Evolutionary conservation across 2,113 vertebrate species (phyloP).

Genomic region (Plecotus auritus): DNA sequence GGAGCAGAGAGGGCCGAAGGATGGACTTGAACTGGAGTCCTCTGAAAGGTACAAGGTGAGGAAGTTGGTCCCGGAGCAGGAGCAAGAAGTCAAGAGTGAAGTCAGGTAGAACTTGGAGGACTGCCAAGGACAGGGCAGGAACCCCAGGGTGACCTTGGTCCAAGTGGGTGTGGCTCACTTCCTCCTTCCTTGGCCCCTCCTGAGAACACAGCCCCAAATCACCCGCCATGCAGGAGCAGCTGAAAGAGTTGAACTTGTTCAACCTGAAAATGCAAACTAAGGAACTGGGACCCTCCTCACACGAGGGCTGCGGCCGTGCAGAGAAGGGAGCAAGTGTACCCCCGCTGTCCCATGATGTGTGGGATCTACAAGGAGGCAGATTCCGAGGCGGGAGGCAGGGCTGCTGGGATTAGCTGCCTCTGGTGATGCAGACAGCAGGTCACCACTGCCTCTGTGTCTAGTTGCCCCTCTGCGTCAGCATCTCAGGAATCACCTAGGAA

Average conservation of each 20-base stretch:
- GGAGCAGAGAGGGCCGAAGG: background rate
- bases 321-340: no score
- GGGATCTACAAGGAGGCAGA: background rate
- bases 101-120: no score
- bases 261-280: background rate
- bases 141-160: accelerated
- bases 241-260: background rate
- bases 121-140: background rate
- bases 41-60: background rate
- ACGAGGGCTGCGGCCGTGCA: background rate
- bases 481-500: background rate
- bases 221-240: background rate
- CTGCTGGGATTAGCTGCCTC: background rate
- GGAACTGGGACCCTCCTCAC: background rate
- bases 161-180: background rate
- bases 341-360: accelerated
- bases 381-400: background rate
- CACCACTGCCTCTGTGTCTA: background rate
- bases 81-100: background rate
- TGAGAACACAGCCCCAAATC: background rate
- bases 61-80: background rate
- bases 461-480: background rate
- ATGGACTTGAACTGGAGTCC: background rate
- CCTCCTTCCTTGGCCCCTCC: background rate
- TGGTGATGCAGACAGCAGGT: background rate